Conservation (phyloP, 2,888 invertebrate genomes). For the Drosophila acutilabella region DNA sequence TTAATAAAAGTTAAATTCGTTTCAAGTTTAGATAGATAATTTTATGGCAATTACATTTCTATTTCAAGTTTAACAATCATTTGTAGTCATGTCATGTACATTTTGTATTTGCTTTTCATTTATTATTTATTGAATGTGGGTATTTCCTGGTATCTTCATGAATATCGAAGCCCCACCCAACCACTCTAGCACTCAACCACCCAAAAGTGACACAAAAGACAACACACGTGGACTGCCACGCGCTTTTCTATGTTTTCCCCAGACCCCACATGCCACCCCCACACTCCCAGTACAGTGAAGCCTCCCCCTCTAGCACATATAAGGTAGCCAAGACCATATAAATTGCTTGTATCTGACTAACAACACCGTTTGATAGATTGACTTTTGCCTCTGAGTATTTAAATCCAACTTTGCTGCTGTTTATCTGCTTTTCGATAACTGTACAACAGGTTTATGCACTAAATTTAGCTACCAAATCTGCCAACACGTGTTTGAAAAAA, state of each 20-base stretch:
- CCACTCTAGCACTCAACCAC: neutral
- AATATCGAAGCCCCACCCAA: slow-evolving; percentile 29
- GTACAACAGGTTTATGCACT: neutral
- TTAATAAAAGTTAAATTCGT: neutral
- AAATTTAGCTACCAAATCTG: neutral
- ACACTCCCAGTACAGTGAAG: neutral
- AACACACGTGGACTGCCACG: slow-evolving; percentile 65
- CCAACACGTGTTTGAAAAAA: neutral
- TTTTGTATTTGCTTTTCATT: slow-evolving; percentile 26
- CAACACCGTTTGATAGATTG: neutral
- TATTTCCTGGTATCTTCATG: slow-evolving; percentile 28
- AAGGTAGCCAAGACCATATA: neutral
- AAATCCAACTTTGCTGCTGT: neutral
- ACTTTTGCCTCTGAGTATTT: neutral
- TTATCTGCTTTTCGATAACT: neutral
- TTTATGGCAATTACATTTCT: slow-evolving; percentile 13
- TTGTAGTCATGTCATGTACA: slow-evolving; percentile 20
- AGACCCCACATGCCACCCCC: neutral
- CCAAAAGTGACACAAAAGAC: slow-evolving; percentile 30
- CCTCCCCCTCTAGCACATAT: neutral
- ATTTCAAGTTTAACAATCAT: slow-evolving; percentile 16
- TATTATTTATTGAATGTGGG: slow-evolving; percentile 47
- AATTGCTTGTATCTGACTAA: neutral
- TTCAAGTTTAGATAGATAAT: neutral
- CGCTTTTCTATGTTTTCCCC: slow-evolving; percentile 16